Conservation (phyloP, 2,113 vertebrate species). For the Neolamprologus sp. region DNA sequence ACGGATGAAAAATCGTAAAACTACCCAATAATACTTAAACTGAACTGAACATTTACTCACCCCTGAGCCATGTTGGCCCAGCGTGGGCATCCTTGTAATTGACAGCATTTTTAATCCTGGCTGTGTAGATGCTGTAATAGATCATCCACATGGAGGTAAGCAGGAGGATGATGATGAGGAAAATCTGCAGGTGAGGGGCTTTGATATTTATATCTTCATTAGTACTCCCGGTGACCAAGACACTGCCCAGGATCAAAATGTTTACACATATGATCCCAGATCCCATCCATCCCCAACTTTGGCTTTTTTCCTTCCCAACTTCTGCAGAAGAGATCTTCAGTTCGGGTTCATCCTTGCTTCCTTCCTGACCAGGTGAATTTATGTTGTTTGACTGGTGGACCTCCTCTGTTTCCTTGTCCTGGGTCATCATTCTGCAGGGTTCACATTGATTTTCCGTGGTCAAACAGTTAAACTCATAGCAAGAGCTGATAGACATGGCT, state of each 20-base stretch:
- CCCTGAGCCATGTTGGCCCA: conserved; percentile 90
- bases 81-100: conserved; percentile 82
- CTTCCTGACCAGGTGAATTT: not conserved
- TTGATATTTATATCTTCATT: conserved; percentile 67
- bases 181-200: conserved; percentile 75
- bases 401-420: conserved; percentile 17
- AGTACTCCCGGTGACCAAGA: conserved; percentile 79
- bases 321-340: not conserved
- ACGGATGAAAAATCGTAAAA: not conserved
- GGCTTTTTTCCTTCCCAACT: conserved; percentile 39
- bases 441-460: conserved; percentile 20
- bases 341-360: not conserved
- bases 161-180: conserved; percentile 80
- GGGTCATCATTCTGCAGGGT: conserved; percentile 43
- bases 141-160: conserved; percentile 81
- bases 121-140: conserved; percentile 73
- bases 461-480: conserved; percentile 31
- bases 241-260: conserved; percentile 79
- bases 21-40: no score
- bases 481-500: conserved; percentile 37
- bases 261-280: conserved; percentile 82
- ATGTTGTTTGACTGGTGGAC: conserved; percentile 18
- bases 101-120: conserved; percentile 63
- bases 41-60: conserved; percentile 50
- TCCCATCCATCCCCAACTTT: conserved; percentile 78